Evolutionary conservation across 2,797 vertebrate genomes (phyloP).

Genomic region (Lindbergichthys nudifrons): DNA sequence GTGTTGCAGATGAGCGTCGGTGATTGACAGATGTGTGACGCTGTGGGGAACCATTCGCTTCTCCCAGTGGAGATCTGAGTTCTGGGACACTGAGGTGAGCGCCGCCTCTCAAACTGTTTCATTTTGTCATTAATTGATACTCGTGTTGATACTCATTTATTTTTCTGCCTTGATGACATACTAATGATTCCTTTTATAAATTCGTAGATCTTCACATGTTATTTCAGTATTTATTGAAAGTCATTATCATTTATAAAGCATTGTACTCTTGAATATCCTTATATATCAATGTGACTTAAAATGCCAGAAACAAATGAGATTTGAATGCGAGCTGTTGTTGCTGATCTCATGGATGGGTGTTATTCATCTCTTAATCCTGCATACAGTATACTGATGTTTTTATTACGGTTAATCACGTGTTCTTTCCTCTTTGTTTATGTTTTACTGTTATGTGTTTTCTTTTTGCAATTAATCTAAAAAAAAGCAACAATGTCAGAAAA

Average conservation of each 20-base stretch:
- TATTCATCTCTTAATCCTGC: background rate
- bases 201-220: background rate
- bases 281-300: background rate
- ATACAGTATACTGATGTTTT: background rate
- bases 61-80: slow-evolving; percentile 89
- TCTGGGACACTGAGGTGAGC: slow-evolving; percentile 88
- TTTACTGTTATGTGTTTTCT: background rate
- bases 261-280: background rate
- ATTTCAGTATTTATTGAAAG: background rate
- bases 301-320: slow-evolving; percentile 5
- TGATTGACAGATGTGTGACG: slow-evolving; percentile 89
- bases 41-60: slow-evolving; percentile 83
- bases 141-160: background rate
- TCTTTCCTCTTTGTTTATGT: background rate
- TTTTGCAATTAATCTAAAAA: background rate
- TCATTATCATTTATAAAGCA: background rate
- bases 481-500: background rate
- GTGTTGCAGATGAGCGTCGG: slow-evolving; percentile 80
- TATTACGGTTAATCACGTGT: background rate
- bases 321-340: slow-evolving; percentile 5
- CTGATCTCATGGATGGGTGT: background rate
- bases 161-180: background rate
- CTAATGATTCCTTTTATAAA: background rate
- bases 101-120: background rate
- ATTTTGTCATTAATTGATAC: background rate